A percentile compares a stretch with the other conserved stretches of the same genome.
These are phyloP conservation scores for Acleris laterana DNA, from an alignment of 2,888 invertebrate genomes.

Conservation along the genomic window DNA sequence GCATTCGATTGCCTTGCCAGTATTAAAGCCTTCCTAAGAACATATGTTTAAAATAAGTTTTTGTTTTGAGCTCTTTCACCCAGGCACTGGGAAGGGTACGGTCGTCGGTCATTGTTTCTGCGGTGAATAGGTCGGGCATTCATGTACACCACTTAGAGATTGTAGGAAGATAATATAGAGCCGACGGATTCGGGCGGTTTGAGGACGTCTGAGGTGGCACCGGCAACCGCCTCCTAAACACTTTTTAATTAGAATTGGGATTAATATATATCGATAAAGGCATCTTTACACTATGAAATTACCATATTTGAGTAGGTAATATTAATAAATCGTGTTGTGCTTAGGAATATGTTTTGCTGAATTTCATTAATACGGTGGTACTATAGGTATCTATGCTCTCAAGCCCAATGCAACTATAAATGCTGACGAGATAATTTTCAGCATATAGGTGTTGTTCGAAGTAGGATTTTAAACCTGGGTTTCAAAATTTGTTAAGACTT, in stretches of 20 bases:
- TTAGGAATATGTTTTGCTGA: too few relatives aligned
- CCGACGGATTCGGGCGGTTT: slow-evolving; percentile 72
- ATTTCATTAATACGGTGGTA: too few relatives aligned
- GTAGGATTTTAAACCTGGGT: too few relatives aligned
- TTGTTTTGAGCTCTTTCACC: slow-evolving; percentile 74
- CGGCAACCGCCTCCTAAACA: slow-evolving; percentile 73
- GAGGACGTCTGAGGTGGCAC: slow-evolving; percentile 62
- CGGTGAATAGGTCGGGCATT: slow-evolving; percentile 76
- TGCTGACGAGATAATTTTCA: too few relatives aligned
- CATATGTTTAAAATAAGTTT: slow-evolving; percentile 66
- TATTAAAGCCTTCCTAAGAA: slow-evolving; percentile 81
- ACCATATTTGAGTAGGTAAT: too few relatives aligned
- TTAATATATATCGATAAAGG: too few relatives aligned
- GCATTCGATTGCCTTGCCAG: slow-evolving; percentile 81
- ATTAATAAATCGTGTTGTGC: too few relatives aligned
- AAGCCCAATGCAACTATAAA: too few relatives aligned
- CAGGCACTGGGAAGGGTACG: slow-evolving; percentile 76
- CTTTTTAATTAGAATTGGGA: slow-evolving; percentile 32
- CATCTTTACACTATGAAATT: too few relatives aligned
- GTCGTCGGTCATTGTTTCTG: slow-evolving; percentile 79
- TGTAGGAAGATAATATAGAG: slow-evolving; percentile 72
- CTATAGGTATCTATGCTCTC: too few relatives aligned
- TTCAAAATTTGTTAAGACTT: too few relatives aligned
- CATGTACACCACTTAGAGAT: slow-evolving; percentile 73
- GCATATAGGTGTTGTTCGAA: too few relatives aligned